A percentile compares a stretch with the other conserved stretches of the same genome.
These are phyloP conservation scores for Psittacula cyanocephala DNA, from an alignment of 2,113 vertebrate species.

Conservation along the genomic window DNA sequence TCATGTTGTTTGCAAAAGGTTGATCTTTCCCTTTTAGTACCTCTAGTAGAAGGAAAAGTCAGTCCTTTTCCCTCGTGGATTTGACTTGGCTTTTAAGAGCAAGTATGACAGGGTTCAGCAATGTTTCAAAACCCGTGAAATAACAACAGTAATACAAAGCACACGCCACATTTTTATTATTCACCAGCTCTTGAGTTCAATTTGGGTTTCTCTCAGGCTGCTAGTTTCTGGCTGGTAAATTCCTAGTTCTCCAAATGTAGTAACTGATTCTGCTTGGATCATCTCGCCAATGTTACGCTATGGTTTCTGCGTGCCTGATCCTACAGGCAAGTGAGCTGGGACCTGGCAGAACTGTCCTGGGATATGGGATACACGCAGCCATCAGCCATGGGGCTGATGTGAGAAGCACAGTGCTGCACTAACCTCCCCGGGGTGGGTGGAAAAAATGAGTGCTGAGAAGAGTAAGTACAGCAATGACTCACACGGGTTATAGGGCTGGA, in stretches of 20 bases:
- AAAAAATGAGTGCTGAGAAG: neutral
- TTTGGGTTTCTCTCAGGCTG: slow-evolving; percentile 5
- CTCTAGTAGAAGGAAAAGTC: slow-evolving; percentile 8
- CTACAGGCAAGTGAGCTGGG: neutral
- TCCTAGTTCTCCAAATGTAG: neutral
- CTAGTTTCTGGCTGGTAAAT: neutral
- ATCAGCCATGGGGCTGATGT: neutral
- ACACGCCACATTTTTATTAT: slow-evolving; percentile 21
- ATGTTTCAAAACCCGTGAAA: slow-evolving; percentile 56
- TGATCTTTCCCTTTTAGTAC: neutral
- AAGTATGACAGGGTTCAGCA: slow-evolving; percentile 38
- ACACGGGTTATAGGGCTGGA: neutral
- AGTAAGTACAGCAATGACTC: neutral
- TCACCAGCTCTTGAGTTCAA: slow-evolving; percentile 9
- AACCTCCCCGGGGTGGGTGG: neutral
- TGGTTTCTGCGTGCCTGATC: neutral
- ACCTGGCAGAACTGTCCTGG: neutral
- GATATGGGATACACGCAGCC: neutral
- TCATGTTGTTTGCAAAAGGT: neutral
- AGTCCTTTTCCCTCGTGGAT: neutral
- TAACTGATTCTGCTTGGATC: neutral
- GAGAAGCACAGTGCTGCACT: neutral
- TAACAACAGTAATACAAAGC: slow-evolving; percentile 48
- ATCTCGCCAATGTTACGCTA: neutral
- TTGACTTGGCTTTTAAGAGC: slow-evolving; percentile 15